These are phyloP conservation scores for Cyphomyrmex costatus DNA, from an alignment of 1,140 invertebrate species.

Conservation along the genomic window DNA sequence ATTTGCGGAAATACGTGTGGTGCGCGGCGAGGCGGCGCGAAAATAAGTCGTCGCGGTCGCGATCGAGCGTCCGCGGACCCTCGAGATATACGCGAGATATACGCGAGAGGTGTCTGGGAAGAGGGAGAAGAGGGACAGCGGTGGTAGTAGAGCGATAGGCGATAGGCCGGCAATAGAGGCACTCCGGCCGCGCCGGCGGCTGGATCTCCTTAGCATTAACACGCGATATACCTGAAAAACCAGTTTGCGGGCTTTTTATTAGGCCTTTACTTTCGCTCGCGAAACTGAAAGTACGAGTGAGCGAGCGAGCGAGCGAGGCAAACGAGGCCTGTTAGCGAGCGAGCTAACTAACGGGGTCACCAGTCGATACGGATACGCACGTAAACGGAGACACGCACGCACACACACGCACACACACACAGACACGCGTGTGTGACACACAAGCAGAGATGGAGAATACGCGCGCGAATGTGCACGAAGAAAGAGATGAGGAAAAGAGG, in stretches of 20 bases:
- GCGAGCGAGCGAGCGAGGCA: constrained; percentile 77
- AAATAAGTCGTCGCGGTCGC: constrained; percentile 22
- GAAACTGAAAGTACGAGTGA: constrained; percentile 83
- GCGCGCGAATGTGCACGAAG: not conserved
- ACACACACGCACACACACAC: not conserved
- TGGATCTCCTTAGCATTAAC: constrained; percentile 80
- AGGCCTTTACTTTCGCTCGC: constrained; percentile 84
- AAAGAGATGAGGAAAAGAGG: not conserved
- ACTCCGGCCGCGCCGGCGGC: constrained; percentile 62
- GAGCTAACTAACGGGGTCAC: constrained; percentile 80
- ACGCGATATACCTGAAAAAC: constrained; percentile 84
- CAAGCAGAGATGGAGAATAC: not conserved
- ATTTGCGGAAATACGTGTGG: constrained; percentile 27
- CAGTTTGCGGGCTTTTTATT: constrained; percentile 83
- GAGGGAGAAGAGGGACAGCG: constrained; percentile 21
- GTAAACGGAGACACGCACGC: constrained; percentile 13
- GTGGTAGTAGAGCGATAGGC: constrained; percentile 62
- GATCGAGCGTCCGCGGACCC: not conserved
- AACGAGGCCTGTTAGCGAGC: constrained; percentile 72
- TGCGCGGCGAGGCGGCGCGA: not conserved
- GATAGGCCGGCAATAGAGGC: constrained; percentile 45
- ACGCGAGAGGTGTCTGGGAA: constrained; percentile 31
- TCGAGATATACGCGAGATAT: constrained; percentile 25
- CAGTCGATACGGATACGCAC: constrained; percentile 79
- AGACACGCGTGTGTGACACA: not conserved